A percentile compares a stretch with the other conserved stretches of the same genome.
Evolutionary conservation across 2,888 invertebrate genomes (phyloP).

Genomic region (Troglohyphantes excavatus): DNA sequence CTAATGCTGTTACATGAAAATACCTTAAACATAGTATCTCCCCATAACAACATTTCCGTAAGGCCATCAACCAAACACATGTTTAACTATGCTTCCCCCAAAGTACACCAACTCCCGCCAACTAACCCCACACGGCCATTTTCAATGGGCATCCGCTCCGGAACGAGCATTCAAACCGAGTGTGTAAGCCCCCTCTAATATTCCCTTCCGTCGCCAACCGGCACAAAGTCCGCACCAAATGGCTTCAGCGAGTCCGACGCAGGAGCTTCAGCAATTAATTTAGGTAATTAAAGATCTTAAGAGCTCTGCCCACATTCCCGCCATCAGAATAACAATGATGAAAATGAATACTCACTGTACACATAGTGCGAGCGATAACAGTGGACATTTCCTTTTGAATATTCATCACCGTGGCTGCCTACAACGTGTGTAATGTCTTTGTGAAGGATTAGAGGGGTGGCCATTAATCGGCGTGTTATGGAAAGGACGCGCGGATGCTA

Average conservation of each 20-base stretch:
- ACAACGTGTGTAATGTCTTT: slow-evolving; percentile 74
- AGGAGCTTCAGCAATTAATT: slow-evolving; percentile 56
- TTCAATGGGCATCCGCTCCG: neutral
- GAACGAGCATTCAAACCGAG: neutral
- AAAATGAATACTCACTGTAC: slow-evolving; percentile 68
- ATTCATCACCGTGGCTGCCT: slow-evolving; percentile 56
- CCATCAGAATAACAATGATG: slow-evolving; percentile 75
- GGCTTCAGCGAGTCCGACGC: slow-evolving; percentile 22
- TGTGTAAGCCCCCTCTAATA: slow-evolving; percentile 15
- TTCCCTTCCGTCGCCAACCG: slow-evolving; percentile 19
- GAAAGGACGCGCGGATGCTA: slow-evolving; percentile 39
- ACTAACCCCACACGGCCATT: no score
- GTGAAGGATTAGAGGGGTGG: slow-evolving; percentile 61
- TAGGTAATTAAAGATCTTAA: slow-evolving; percentile 72
- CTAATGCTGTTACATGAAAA: no score
- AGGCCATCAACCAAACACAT: neutral
- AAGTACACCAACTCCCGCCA: neutral
- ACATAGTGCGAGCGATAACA: slow-evolving; percentile 24
- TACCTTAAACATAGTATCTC: no score
- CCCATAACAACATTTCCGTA: no score
- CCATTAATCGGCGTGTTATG: slow-evolving; percentile 67
- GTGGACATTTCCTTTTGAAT: slow-evolving; percentile 64
- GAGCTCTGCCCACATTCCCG: slow-evolving; percentile 61
- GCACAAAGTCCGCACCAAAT: slow-evolving; percentile 35
- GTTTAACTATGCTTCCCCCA: neutral